phyloP scores from a whole-genome alignment of 2,888 invertebrate species.

The Agrochola lota region DNA sequence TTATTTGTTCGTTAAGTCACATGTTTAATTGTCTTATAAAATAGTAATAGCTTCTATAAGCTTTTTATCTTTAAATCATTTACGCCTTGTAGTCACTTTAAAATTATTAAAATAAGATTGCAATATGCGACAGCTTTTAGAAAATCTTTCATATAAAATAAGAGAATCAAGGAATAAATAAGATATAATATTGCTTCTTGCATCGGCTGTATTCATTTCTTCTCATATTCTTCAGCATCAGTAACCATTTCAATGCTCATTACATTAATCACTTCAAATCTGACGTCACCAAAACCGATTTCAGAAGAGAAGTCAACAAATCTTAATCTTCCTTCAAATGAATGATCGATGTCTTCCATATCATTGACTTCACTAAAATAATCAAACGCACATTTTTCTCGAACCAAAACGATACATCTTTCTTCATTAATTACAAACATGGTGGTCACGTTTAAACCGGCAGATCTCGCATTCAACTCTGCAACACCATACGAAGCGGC shows the following conservation, averaged over 20 bases:
- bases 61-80: conserved; percentile 41
- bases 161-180: conserved; percentile 17
- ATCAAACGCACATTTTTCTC: not conserved
- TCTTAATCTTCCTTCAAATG: conserved; percentile 5
- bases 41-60: conserved; percentile 64
- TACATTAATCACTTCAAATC: conserved; percentile 9
- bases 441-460: conserved; percentile 94
- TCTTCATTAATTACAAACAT: conserved; percentile 94
- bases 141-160: not conserved
- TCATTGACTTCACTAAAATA: conserved; percentile 35
- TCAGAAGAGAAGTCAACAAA: conserved; percentile 3
- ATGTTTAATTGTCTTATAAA: conserved; percentile 32
- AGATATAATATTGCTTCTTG: conserved; percentile 12
- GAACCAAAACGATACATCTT: conserved; percentile 1
- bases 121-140: not conserved
- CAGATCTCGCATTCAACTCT: conserved; percentile 96
- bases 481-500: conserved; percentile 98
- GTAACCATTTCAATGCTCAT: conserved; percentile 8
- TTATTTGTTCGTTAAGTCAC: conserved; percentile 46
- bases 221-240: not conserved
- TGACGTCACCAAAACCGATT: conserved; percentile 7
- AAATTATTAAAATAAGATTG: conserved; percentile 12
- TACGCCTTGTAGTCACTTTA: conserved; percentile 2
- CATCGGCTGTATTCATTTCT: not conserved
- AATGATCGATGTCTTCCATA: conserved; percentile 22